phyloP scores from a whole-genome alignment of 2,797 vertebrate species.

The Coccyzus lansbergi region DNA sequence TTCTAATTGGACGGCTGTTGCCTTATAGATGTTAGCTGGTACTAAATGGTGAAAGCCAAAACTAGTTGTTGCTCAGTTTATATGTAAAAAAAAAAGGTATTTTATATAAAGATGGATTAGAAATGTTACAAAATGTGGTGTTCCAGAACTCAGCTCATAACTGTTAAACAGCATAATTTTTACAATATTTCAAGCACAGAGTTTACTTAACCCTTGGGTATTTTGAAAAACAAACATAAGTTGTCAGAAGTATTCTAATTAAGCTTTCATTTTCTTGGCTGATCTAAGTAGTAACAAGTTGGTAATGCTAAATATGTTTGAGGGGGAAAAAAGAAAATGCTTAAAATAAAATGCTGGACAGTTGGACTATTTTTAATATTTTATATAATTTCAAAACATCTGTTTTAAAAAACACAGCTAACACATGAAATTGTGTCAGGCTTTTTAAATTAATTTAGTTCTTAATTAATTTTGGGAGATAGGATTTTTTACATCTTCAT shows the following conservation, averaged over 20 bases:
- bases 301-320: neutral
- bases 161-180: neutral
- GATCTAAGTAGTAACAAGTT: neutral
- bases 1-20: neutral
- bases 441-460: neutral
- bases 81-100: neutral
- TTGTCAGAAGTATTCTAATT: neutral
- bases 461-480: neutral
- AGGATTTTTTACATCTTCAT: neutral
- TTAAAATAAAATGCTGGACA: fast-evolving
- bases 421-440: neutral
- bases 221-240: neutral
- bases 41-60: neutral
- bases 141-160: neutral
- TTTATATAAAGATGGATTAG: neutral
- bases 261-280: neutral
- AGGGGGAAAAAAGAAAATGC: neutral
- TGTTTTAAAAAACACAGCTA: neutral
- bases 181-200: neutral
- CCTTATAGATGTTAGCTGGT: neutral
- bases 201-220: neutral
- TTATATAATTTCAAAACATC: neutral
- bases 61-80: neutral
- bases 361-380: neutral
- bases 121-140: neutral